A percentile compares a stretch with the other conserved stretches of the same genome.
Evolutionary conservation across 2,113 vertebrate genomes (phyloP).

Genomic region (Vimba vimba): DNA sequence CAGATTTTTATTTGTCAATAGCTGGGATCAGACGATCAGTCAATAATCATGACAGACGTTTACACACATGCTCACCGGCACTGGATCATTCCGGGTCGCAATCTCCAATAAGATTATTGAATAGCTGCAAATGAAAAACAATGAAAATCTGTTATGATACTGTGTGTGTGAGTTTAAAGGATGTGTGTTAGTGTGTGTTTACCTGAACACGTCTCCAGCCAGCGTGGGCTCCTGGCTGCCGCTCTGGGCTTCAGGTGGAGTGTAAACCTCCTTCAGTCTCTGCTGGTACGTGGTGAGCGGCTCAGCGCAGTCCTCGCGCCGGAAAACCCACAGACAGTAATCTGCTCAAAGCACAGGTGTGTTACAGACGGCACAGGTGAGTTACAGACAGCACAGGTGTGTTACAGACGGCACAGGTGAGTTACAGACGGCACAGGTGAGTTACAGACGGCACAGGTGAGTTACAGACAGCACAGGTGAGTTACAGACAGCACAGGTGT

Average conservation of each 20-base stretch:
- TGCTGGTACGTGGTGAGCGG: slow-evolving; percentile 71
- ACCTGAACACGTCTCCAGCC: slow-evolving; percentile 83
- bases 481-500: no score
- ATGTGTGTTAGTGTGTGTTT: background rate
- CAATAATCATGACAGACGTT: no score
- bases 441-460: background rate
- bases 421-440: no score
- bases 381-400: background rate
- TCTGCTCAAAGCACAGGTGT: slow-evolving; percentile 66
- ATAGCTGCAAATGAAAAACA: slow-evolving; percentile 72
- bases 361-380: no score
- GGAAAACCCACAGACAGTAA: slow-evolving; percentile 79
- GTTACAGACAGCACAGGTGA: background rate
- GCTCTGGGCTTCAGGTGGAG: slow-evolving; percentile 77
- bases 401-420: background rate
- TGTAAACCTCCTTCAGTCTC: slow-evolving; percentile 74
- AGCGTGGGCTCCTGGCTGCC: slow-evolving; percentile 73
- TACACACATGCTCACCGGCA: slow-evolving; percentile 73
- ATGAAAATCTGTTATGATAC: background rate
- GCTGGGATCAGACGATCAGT: no score
- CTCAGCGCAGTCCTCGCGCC: slow-evolving; percentile 73
- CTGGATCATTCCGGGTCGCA: slow-evolving; percentile 78
- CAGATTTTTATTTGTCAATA: no score
- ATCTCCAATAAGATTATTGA: slow-evolving; percentile 87
- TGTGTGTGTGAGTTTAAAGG: background rate